A percentile compares a stretch with the other conserved stretches of the same genome.
These are phyloP conservation scores for Lampropteryx suffumata DNA, from an alignment of 2,888 invertebrate genomes.

Conservation along the genomic window DNA sequence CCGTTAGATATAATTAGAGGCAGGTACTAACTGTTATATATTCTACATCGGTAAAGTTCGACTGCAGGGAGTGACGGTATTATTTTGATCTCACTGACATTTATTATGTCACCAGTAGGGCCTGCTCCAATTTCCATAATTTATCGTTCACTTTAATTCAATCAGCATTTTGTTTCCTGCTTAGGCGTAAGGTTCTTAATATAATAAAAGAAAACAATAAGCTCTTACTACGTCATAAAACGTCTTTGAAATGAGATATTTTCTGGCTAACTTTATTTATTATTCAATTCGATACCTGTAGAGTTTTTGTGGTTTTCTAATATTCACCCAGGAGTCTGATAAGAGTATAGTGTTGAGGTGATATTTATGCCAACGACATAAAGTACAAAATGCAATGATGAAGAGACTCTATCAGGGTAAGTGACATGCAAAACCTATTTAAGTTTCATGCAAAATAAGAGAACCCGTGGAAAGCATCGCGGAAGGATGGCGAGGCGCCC, in stretches of 20 bases:
- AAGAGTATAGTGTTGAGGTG: no score
- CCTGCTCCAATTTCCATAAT: conserved; percentile 17
- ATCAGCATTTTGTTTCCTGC: conserved; percentile 17
- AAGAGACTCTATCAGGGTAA: no score
- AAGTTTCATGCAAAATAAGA: neutral
- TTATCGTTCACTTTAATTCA: conserved; percentile 14
- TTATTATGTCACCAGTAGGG: neutral
- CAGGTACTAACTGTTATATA: conserved; percentile 39
- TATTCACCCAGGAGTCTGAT: no score
- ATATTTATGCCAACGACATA: no score
- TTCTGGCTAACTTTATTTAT: no score
- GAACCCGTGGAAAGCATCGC: conserved; percentile 24
- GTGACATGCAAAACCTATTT: neutral
- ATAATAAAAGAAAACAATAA: no score
- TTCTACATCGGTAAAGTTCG: conserved; percentile 53
- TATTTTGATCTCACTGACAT: conserved; percentile 3
- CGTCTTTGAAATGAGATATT: no score
- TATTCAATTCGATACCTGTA: no score
- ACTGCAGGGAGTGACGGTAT: neutral
- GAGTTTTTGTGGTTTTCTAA: no score
- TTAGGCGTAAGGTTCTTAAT: conserved; percentile 2
- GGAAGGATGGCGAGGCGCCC: conserved; percentile 26
- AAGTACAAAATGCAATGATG: no score
- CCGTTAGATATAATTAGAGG: conserved; percentile 75
- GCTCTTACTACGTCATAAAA: no score